These are phyloP conservation scores for Crenichthys baileyi DNA, from an alignment of 2,797 vertebrate genomes.

Conservation along the genomic window DNA sequence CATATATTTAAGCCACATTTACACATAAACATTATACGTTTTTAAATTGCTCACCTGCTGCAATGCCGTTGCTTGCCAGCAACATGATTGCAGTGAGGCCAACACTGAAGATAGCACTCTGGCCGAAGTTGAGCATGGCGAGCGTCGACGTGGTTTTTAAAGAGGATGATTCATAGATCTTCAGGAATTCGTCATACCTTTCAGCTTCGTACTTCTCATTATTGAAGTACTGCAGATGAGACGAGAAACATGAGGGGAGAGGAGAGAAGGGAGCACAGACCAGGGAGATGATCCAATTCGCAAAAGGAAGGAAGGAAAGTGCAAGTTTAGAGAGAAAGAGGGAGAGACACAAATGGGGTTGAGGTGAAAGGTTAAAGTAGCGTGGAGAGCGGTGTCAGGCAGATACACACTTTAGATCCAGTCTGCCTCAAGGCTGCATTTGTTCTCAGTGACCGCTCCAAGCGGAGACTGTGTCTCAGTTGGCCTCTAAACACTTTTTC, in stretches of 20 bases:
- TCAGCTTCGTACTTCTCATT: constrained; percentile 97
- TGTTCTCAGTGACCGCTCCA: constrained; percentile 64
- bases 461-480: constrained; percentile 53
- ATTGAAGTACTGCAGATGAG: constrained; percentile 93
- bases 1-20: neutral
- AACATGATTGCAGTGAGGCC: constrained; percentile 94
- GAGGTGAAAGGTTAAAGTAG: constrained; percentile 61
- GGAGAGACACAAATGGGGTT: constrained; percentile 52
- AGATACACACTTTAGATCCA: constrained; percentile 56
- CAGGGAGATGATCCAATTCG: constrained; percentile 31
- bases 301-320: constrained; percentile 38
- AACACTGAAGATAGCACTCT: constrained; percentile 92
- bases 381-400: constrained; percentile 52
- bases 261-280: constrained; percentile 23
- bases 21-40: neutral
- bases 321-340: constrained; percentile 27
- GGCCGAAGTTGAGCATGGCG: constrained; percentile 96
- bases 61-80: constrained; percentile 93
- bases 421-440: constrained; percentile 63
- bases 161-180: constrained; percentile 91
- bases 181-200: constrained; percentile 90
- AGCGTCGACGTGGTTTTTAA: constrained; percentile 95
- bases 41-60: constrained; percentile 84
- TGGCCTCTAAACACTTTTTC: constrained; percentile 62
- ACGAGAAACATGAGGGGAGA: constrained; percentile 30